Evolutionary conservation across 1,140 invertebrate species (phyloP).

Genomic region (Zaprionus davidi): DNA sequence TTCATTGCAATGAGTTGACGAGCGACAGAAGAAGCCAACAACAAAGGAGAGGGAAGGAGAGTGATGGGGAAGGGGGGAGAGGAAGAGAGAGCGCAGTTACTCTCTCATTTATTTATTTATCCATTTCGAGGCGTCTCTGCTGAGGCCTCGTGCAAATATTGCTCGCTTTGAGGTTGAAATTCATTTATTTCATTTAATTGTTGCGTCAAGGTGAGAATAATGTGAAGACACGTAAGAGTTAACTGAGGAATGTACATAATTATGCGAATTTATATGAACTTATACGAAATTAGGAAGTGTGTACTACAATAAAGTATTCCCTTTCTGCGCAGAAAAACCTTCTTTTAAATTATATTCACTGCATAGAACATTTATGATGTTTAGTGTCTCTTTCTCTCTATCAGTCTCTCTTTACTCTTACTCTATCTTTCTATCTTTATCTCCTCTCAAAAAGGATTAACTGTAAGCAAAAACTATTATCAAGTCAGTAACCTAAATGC

Average conservation of each 20-base stretch:
- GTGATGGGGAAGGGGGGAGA: background rate
- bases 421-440: background rate
- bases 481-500: conserved; percentile 25
- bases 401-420: background rate
- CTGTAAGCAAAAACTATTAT: background rate
- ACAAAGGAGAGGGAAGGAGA: conserved; percentile 2
- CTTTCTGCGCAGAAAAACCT: background rate
- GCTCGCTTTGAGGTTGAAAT: background rate
- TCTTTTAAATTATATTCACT: background rate
- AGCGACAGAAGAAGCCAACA: conserved; percentile 49
- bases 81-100: background rate
- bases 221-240: background rate
- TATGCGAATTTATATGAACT: background rate
- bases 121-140: background rate
- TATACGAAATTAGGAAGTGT: background rate
- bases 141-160: background rate
- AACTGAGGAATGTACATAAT: conserved; percentile 6
- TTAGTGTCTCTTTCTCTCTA: background rate
- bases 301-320: too few species aligned
- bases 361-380: background rate
- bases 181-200: background rate
- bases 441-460: background rate
- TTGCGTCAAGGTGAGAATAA: background rate
- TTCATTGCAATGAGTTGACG: conserved; percentile 77
- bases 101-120: conserved; percentile 9